A percentile compares a stretch with the other conserved stretches of the same genome.
Evolutionary conservation across 1,140 invertebrate species (phyloP).

Genomic region (Drosophila fuyamai): DNA sequence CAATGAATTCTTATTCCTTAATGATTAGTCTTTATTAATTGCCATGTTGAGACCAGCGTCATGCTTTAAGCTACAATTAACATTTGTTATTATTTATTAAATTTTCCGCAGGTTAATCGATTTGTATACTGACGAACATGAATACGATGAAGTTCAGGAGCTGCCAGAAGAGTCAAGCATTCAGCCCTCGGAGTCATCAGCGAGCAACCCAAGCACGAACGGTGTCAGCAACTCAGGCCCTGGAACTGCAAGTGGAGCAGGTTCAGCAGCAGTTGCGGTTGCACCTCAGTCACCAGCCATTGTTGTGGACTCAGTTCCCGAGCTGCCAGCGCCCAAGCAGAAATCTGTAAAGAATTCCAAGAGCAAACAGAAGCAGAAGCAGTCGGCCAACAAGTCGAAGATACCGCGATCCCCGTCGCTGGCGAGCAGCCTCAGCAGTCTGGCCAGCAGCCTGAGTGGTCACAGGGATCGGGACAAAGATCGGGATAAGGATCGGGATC

Average conservation of each 20-base stretch:
- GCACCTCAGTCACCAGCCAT: slow-evolving; percentile 24
- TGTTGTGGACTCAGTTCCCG: slow-evolving; percentile 63
- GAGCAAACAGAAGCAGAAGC: slow-evolving; percentile 75
- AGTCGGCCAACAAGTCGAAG: slow-evolving; percentile 75
- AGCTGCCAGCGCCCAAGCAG: slow-evolving; percentile 79
- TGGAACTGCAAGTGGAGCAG: slow-evolving; percentile 21
- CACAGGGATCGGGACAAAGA: slow-evolving; percentile 49
- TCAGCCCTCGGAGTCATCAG: slow-evolving; percentile 61
- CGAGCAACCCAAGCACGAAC: slow-evolving; percentile 45
- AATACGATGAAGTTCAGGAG: slow-evolving; percentile 83
- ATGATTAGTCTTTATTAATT: too few species aligned
- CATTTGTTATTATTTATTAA: too few species aligned
- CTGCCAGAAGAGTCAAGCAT: slow-evolving; percentile 77
- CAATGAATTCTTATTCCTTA: too few species aligned
- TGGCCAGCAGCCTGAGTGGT: slow-evolving; percentile 71
- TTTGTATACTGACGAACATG: slow-evolving; percentile 82
- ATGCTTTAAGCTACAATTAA: too few species aligned
- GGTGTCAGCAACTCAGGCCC: slow-evolving; percentile 36
- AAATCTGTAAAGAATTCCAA: slow-evolving; percentile 79
- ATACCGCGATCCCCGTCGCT: slow-evolving; percentile 80
- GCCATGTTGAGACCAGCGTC: too few species aligned
- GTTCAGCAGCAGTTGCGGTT: slow-evolving; percentile 17
- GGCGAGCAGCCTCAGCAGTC: slow-evolving; percentile 70
- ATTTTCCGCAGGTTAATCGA: slow-evolving; percentile 68
- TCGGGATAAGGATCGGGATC: slow-evolving; percentile 29